Percentiles rank a stretch among this genome's conserved stretches.
phyloP scores from a whole-genome alignment of 2,888 invertebrate species.

The Physocephala rufipes region DNA sequence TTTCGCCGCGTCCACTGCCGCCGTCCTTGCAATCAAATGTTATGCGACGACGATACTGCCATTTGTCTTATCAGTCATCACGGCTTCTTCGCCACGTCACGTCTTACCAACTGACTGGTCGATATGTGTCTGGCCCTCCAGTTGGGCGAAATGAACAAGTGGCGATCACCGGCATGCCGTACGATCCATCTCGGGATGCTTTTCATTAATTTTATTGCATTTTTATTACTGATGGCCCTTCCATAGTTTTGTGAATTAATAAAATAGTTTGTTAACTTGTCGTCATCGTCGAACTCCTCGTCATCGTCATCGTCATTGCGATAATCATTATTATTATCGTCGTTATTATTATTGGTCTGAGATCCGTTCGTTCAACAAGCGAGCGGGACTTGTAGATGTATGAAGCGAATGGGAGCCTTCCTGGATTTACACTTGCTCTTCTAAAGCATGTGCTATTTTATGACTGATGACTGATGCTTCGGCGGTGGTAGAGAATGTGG shows the following conservation, averaged over 20 bases:
- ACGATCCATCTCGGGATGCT: slow-evolving; percentile 14
- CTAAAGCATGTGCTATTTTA: slow-evolving; percentile 26
- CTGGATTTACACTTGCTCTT: background rate
- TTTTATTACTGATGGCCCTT: slow-evolving; percentile 40
- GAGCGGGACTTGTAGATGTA: background rate
- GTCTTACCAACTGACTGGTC: background rate
- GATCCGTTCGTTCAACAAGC: background rate
- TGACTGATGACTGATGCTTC: slow-evolving; percentile 15
- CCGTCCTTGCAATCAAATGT: background rate
- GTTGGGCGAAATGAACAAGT: too few species aligned
- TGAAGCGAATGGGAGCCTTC: background rate
- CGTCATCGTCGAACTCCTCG: background rate
- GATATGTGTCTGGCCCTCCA: background rate
- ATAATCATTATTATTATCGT: too few species aligned
- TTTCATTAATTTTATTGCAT: slow-evolving; percentile 42
- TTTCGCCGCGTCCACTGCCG: slow-evolving; percentile 1
- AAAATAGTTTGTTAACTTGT: slow-evolving; percentile 31
- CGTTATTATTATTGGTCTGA: background rate
- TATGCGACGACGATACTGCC: too few species aligned
- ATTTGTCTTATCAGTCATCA: too few species aligned
- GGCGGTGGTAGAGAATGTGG: too few species aligned
- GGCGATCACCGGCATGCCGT: slow-evolving; percentile 7
- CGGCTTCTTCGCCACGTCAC: background rate
- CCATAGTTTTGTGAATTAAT: slow-evolving; percentile 41
- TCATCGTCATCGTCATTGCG: too few species aligned